Base-by-base conservation (phyloP, 2,797 vertebrate species). In the Microchirus variegatus region DNA sequence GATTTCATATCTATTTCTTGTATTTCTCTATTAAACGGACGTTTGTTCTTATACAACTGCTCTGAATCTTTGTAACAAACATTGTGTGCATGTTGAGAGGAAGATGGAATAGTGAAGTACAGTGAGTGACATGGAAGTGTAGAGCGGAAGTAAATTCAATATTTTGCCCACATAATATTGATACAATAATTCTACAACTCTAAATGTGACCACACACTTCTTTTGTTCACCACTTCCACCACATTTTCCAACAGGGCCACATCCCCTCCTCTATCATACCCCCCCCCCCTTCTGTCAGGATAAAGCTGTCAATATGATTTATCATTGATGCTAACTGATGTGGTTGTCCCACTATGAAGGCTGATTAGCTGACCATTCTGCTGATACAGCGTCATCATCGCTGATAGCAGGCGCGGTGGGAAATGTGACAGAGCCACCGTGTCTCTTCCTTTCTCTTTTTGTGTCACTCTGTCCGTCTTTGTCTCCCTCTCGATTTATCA, bases 311-410 rank as follows among this genome's bases (percentile, higher is more conserved):
- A 81, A 76, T 85, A 67, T 85, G 82, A 89, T 84, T 82, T 77
- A 88, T 85, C 65, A 66, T 17, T 61, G 83, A 86, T 53, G 70
- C 70, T 66, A 76, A 73, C 63, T 74, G 77, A 76, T 82, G 78
- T 73, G 57, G 77, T 77, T 64, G 76, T 87, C 81, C 73, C 62
- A 60, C 77, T 79, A 80, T 73, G 75, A 81, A 78, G 70, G 70
- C 75, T 87, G 86, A 87, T 84, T 87, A 80, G 83, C 83, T 69
- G 82, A 75, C 77, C 77, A 65, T 63, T 75, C 73, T 64, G 81
- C 70, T 80, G 73, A 71, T 72, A 58, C 58, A 59, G 51, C 66
- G 66, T 66, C 74, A 38, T 63, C 53, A 40, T 31, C 31, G 8
- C 7, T 42, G 75, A 57, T 73, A 68, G 44, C 47, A 45, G 48